phyloP scores from a whole-genome alignment of 2,797 vertebrate genomes.

The Avahi laniger region DNA sequence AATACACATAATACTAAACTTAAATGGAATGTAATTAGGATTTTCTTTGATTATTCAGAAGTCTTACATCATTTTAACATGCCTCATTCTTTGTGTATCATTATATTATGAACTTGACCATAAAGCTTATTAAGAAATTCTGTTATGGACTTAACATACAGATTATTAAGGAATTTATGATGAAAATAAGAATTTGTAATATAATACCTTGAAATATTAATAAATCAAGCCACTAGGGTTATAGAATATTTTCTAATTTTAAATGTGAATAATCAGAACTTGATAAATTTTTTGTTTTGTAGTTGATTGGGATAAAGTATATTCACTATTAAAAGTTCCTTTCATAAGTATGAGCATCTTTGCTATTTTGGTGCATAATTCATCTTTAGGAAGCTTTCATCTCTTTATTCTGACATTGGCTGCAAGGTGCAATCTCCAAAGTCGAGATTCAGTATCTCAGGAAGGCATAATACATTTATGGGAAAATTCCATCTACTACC shows the following conservation, averaged over 20 bases:
- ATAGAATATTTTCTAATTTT: slow-evolving; percentile 21
- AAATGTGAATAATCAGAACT: slow-evolving; percentile 17
- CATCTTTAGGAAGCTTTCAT: not conserved
- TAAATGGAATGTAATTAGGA: not conserved
- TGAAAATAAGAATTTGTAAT: slow-evolving; percentile 40
- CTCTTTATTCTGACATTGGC: not conserved
- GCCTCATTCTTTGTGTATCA: not conserved
- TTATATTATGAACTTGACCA: not conserved
- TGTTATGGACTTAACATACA: not conserved
- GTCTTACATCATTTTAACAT: not conserved
- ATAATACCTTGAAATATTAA: not conserved
- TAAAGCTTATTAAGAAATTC: not conserved
- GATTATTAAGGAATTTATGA: not conserved
- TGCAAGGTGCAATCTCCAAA: not conserved
- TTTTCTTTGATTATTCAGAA: slow-evolving; percentile 43
- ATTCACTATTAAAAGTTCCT: slow-evolving; percentile 1
- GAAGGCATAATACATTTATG: not conserved
- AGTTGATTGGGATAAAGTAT: slow-evolving; percentile 2
- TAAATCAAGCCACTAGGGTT: slow-evolving; percentile 23
- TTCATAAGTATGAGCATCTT: not conserved
- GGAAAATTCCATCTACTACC: not conserved
- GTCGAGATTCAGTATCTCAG: not conserved
- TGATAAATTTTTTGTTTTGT: slow-evolving; percentile 16
- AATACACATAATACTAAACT: not conserved
- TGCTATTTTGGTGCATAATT: slow-evolving; percentile 1